Percentiles rank a stretch among this genome's conserved stretches.
These are phyloP conservation scores for Apamea monoglypha DNA, from an alignment of 2,888 invertebrate species.

Conservation along the genomic window DNA sequence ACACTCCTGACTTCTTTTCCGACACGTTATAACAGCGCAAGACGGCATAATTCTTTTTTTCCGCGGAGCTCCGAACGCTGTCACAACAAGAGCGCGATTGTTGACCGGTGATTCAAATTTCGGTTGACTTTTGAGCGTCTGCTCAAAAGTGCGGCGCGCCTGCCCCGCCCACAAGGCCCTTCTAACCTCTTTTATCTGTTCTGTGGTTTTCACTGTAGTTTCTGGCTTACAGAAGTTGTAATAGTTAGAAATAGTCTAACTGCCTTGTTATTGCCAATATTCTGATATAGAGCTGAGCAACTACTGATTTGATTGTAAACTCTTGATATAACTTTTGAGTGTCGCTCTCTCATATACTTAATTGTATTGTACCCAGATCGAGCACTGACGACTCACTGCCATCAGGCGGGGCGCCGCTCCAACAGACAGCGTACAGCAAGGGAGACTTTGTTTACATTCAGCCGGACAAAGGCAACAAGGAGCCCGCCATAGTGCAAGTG, in stretches of 20 bases:
- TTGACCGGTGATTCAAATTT: no score
- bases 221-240: background rate
- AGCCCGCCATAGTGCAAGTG: constrained; percentile 95
- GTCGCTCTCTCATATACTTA: background rate
- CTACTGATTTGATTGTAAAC: background rate
- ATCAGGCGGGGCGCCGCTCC: constrained; percentile 83
- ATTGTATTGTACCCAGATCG: constrained; percentile 72
- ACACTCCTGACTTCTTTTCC: no score
- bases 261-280: background rate
- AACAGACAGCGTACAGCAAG: constrained; percentile 84
- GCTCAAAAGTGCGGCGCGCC: no score
- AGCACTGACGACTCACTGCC: constrained; percentile 87
- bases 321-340: background rate
- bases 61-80: no score
- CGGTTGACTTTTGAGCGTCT: no score
- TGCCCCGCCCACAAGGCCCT: no score
- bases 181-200: no score
- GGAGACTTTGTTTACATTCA: constrained; percentile 98
- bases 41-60: no score
- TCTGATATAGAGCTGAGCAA: background rate
- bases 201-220: background rate
- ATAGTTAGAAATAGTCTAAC: background rate
- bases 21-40: no score
- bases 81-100: no score
- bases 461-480: constrained; percentile 92